A percentile compares a stretch with the other conserved stretches of the same genome.
Conservation (phyloP, 2,888 invertebrate genomes). For the Yponomeuta sedellus region DNA sequence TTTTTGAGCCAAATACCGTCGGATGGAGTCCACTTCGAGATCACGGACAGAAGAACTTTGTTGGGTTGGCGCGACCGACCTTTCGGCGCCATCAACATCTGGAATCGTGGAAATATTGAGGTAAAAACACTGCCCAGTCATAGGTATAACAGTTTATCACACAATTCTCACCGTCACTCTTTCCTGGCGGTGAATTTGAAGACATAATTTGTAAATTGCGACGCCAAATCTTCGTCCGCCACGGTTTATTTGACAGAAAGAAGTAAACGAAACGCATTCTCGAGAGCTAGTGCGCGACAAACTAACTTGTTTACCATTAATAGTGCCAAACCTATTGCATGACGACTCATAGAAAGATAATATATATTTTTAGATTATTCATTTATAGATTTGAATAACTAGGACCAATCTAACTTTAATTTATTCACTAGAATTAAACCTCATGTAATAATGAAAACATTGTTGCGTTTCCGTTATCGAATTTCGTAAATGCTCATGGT, state of each 20-base stretch:
- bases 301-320: no score
- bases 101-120: conserved; percentile 27
- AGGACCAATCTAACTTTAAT: not conserved
- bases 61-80: conserved; percentile 57
- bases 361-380: no score
- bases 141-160: conserved; percentile 10
- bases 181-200: conserved; percentile 64
- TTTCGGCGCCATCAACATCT: conserved; percentile 46
- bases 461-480: no score
- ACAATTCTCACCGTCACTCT: conserved; percentile 52
- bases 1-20: conserved; percentile 80
- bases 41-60: conserved; percentile 57
- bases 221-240: conserved; percentile 58
- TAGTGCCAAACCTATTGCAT: no score
- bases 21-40: conserved; percentile 78
- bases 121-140: conserved; percentile 9
- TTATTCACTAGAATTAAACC: not conserved
- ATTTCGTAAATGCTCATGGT: no score
- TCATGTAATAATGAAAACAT: no score
- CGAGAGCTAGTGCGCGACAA: conserved; percentile 31
- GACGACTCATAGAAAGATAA: no score
- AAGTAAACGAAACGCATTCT: conserved; percentile 45
- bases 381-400: not conserved
- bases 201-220: conserved; percentile 66
- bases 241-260: conserved; percentile 55